Evolutionary conservation across 2,113 vertebrate genomes (phyloP), one percentile per base, ranked within the genome.

Genomic region (Clarias gariepinus): DNA sequence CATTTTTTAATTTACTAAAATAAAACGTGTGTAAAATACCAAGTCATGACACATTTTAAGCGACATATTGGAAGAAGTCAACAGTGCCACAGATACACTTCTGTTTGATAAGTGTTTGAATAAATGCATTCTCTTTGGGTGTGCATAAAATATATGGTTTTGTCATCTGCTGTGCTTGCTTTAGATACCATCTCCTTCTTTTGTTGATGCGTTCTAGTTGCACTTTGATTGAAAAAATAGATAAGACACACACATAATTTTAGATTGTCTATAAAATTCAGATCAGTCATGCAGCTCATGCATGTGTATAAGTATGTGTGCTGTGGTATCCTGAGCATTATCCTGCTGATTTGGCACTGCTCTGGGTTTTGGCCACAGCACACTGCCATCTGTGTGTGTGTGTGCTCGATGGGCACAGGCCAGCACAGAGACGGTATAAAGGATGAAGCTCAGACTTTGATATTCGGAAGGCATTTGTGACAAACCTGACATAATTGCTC

Each of bases 361-460:
- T 82, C 11, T 76, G 41, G 57, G 68, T 79, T 81, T 85, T 74
- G 83, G 68, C 84, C 15, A 16, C 78, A 64, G 25, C 21, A 47
- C 61, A 52, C 23, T 68, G 60, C 85, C 87, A 85, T 88, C 83
- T 88, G 87, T 76, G 87, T 58, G 66, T n/a, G 60, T 66, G 19
- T 68, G 52, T 53, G 36, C 71, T 91, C 88, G 8, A 85, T 91
- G 83, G 74, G 83, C 89, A 60, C 18, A 60, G 53, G 81, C 16
- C 69, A 76, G 61, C 13, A 60, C 36, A 30, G 61, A 63, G 33
- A 25, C 7, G 8, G 18, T 41, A 25, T 89, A 89, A 36, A 30
- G 13, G 41, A 15, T 11, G 11, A 36, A 74, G 41, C 0, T 1
- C 8, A 28, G 5, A 36, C 58, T 41, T 21, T 81, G 58, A 55